Base-by-base conservation (phyloP, 2,797 vertebrate genomes). In the Karalla daura region DNA sequence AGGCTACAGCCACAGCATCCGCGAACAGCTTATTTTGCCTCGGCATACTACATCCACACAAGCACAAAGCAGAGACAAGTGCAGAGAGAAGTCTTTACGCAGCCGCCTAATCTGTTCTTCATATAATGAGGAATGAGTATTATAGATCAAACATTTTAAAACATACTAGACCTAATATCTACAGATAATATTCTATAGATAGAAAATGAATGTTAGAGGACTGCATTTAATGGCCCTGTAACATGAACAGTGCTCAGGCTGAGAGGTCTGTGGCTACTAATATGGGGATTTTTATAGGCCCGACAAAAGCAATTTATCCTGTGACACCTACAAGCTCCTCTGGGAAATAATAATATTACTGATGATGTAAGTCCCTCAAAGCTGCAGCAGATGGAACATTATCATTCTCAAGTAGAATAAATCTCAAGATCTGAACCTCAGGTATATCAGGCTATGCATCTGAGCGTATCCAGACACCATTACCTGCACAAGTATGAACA, bases 301-400 rank as follows among this genome's bases (percentile, higher is more conserved):
- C 54, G 59, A 67, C 55, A 27, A 24, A 55, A 27, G 54, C 63
- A 37, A 67, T 79, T 66, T 71, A 67, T 76, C 63, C 41, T 21
- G 36, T 56, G 51, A 32, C 62, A 69, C 61, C 63, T 71, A 59
- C 37, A 32, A 39, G 44, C 52, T 84, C 83, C 62, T 68, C 60
- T 67, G 63, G 71, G 65, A 78, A 67, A 63, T 56, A 65, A 76
- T 63, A 74, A 37, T n/a, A n/a, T n/a, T 35, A 66, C 59, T 56
- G 63, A 76, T 63, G 72, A 35, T 37, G 17, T 32, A 72, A 33
- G 14, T 20, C 61, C 18, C 41, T 37, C 32, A 39, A 14, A 64
- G 36, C 68, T 67, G 32, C 20, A 63, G 36, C 58, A 30, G 56
- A 37, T 28, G 20, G 21, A 33, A 14, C 6, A 35, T 37, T 17